Evolutionary conservation across 2,888 invertebrate genomes (phyloP).

Genomic region (Pachydiplax longipennis): DNA sequence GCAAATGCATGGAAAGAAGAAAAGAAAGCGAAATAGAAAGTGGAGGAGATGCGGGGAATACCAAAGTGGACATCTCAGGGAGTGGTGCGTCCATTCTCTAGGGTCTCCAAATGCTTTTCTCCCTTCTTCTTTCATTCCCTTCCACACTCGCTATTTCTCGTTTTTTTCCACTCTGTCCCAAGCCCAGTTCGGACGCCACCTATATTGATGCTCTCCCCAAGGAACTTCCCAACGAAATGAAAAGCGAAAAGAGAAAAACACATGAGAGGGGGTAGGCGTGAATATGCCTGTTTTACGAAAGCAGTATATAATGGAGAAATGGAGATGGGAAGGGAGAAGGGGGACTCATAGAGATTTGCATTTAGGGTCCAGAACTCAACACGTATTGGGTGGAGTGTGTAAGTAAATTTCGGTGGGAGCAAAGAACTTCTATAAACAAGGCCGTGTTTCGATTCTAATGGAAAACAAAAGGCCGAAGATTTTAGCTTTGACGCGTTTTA

Average conservation of each 20-base stretch:
- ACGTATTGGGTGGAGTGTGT: no score
- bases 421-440: no score
- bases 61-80: conserved; percentile 19
- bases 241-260: conserved; percentile 11
- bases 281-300: background rate
- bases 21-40: background rate
- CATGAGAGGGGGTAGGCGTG: background rate
- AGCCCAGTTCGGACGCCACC: conserved; percentile 25
- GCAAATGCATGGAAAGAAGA: background rate
- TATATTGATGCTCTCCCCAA: conserved; percentile 41
- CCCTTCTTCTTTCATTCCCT: background rate
- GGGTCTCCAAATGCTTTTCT: conserved; percentile 20
- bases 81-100: conserved; percentile 4
- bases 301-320: background rate
- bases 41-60: conserved; percentile 3
- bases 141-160: background rate
- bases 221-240: conserved; percentile 23
- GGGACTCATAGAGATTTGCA: no score
- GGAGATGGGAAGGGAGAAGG: background rate
- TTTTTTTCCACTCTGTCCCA: background rate
- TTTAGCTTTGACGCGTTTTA: no score
- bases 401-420: no score
- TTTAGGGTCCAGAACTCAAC: no score
- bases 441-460: no score
- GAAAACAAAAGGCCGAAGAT: no score